These are phyloP conservation scores for Aelia acuminata DNA, from an alignment of 2,888 invertebrate genomes.

Conservation along the genomic window DNA sequence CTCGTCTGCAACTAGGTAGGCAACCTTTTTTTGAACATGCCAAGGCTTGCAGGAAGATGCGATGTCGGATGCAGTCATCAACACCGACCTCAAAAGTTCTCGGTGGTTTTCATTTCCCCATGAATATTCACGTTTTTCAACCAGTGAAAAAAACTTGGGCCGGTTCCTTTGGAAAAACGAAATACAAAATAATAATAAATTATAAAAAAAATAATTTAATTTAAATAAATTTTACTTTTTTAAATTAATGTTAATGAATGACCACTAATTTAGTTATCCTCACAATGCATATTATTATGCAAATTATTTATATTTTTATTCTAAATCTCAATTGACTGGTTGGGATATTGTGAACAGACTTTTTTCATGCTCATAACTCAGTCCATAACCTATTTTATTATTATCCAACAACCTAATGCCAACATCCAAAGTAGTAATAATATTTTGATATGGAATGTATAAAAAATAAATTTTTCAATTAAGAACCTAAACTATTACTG, in stretches of 20 bases:
- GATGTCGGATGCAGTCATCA: constrained; percentile 75
- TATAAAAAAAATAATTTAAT: background rate
- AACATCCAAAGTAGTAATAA: no score
- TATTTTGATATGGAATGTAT: no score
- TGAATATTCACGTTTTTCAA: constrained; percentile 69
- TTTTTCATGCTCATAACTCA: no score
- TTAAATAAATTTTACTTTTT: background rate
- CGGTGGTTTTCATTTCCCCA: constrained; percentile 70
- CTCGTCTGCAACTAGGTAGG: constrained; percentile 72
- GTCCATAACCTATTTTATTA: no score
- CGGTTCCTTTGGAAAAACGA: constrained; percentile 68
- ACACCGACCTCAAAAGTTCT: constrained; percentile 71
- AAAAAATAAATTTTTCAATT: no score
- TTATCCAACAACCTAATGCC: no score
- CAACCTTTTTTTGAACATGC: constrained; percentile 73
- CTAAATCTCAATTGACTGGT: background rate
- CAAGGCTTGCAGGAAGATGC: constrained; percentile 76
- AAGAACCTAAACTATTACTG: no score
- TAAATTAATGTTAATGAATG: background rate
- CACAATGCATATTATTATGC: no score
- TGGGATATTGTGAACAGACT: background rate
- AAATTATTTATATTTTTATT: background rate
- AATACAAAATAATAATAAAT: background rate
- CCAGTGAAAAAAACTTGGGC: constrained; percentile 71
- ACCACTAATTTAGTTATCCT: background rate